Evolutionary conservation across 2,113 vertebrate species (phyloP).

Genomic region (Chitala chitala): DNA sequence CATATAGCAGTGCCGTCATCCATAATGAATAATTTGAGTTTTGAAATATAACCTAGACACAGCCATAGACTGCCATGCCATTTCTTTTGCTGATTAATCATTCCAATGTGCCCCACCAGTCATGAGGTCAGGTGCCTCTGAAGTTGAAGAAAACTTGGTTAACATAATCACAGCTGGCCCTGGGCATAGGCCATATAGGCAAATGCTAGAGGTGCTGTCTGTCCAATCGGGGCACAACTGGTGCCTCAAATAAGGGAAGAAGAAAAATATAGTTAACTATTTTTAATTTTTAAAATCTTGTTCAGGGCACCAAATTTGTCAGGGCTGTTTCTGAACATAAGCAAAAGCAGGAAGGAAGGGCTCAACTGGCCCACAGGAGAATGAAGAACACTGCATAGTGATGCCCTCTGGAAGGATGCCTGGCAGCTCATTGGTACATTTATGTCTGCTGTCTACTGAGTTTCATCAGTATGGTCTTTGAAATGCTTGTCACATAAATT

Average conservation of each 20-base stretch:
- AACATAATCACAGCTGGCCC: no score
- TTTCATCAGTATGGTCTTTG: neutral
- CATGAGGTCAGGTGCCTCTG: neutral
- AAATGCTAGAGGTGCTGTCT: no score
- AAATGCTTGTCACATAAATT: neutral
- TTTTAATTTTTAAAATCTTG: no score
- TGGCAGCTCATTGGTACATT: neutral
- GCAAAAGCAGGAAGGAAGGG: neutral
- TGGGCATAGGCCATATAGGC: no score
- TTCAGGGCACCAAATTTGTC: no score
- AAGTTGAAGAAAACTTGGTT: neutral
- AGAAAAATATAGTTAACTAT: no score
- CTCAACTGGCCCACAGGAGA: neutral
- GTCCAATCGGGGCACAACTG: no score
- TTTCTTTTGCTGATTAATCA: neutral
- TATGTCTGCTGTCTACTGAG: neutral
- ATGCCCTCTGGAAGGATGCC: neutral
- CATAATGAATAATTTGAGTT: constrained; percentile 4
- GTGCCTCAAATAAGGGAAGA: no score
- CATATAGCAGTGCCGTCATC: neutral
- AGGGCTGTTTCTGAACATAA: no score
- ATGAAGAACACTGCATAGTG: neutral
- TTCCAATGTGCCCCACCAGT: neutral
- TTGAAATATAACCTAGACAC: constrained; percentile 19
- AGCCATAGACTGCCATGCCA: neutral